Conservation (phyloP, 2,888 invertebrate species). For the Protula sp. region DNA sequence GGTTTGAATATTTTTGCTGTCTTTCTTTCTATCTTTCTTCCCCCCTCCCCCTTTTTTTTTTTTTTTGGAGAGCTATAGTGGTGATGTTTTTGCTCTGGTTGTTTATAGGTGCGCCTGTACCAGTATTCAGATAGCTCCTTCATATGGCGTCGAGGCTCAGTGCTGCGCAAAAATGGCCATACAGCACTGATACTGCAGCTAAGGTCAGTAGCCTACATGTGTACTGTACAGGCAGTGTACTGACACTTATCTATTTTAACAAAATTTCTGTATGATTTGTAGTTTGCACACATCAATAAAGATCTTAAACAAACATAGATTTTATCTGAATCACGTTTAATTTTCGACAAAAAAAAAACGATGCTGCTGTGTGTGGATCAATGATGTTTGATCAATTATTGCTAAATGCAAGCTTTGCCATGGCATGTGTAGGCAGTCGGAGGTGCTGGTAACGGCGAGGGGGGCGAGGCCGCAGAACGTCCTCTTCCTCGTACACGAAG, state of each 20-base stretch:
- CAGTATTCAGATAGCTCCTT: conserved; percentile 43
- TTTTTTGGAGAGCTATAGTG: too few species aligned
- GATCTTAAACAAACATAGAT: not conserved
- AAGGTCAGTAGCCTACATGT: conserved; percentile 21
- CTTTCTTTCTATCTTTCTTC: too few species aligned
- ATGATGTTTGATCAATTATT: too few species aligned
- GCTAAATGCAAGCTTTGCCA: too few species aligned
- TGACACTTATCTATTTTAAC: not conserved
- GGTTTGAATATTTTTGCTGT: too few species aligned
- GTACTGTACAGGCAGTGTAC: not conserved
- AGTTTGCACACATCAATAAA: not conserved
- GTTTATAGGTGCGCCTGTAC: conserved; percentile 47
- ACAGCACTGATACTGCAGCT: conserved; percentile 41
- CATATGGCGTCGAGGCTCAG: conserved; percentile 52
- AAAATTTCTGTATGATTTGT: not conserved
- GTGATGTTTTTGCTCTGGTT: too few species aligned
- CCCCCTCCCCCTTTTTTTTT: too few species aligned
- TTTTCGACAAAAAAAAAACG: too few species aligned
- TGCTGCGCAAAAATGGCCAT: conserved; percentile 48
- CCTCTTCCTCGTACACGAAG: conserved; percentile 48
- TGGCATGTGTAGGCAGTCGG: conserved; percentile 35
- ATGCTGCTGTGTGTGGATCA: too few species aligned
- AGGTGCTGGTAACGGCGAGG: conserved; percentile 39
- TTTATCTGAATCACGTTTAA: too few species aligned
- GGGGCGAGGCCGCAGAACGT: conserved; percentile 49